These are phyloP conservation scores for Aphelinus certus DNA, from an alignment of 1,140 invertebrate species.

Conservation along the genomic window DNA sequence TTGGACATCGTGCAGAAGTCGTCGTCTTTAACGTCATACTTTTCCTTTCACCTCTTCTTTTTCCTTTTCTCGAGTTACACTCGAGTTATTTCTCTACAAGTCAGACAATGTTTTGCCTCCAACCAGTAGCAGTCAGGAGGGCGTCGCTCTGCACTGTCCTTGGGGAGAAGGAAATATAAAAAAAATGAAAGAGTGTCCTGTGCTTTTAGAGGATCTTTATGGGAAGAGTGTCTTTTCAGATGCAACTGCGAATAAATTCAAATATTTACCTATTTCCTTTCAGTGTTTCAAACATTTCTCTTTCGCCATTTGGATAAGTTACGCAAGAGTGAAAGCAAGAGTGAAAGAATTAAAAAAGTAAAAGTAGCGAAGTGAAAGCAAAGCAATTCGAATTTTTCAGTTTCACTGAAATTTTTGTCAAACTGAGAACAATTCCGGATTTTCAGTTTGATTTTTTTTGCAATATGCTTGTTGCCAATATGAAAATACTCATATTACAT, in stretches of 20 bases:
- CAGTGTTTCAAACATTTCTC: neutral
- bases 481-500: no score
- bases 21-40: neutral
- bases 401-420: no score
- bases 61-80: slow-evolving; percentile 24
- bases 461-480: no score
- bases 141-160: slow-evolving; percentile 4
- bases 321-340: no score
- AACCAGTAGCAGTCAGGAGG: neutral
- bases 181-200: neutral
- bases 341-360: no score
- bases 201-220: slow-evolving; percentile 11
- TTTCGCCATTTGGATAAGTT: no score
- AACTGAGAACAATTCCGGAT: no score
- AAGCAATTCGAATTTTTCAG: no score
- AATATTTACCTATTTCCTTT: neutral
- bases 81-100: slow-evolving; percentile 24
- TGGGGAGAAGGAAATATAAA: neutral
- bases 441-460: no score
- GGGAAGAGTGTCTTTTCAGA: neutral
- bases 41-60: neutral
- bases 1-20: neutral
- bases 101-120: slow-evolving; percentile 27
- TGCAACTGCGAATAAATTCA: neutral
- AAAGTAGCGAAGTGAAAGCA: no score